Evolutionary conservation across 2,113 vertebrate genomes (phyloP), one percentile per base, ranked within the genome.

Genomic region (Dicrurus megarhynchus): DNA sequence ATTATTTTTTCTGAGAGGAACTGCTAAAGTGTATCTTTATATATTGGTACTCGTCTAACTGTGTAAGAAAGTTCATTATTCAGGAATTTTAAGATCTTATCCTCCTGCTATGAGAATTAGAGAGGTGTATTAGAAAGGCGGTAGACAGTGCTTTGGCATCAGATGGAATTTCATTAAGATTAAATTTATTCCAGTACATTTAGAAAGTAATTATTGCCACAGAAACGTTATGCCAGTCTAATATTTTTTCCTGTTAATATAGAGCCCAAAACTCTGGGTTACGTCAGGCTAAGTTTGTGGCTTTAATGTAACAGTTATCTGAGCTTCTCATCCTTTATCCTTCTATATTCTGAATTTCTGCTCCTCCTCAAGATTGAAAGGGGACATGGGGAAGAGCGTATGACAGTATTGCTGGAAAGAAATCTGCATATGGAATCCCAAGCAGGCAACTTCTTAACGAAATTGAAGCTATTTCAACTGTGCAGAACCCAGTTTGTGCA

Each of bases 171-270:
- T 96, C 86, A 81, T 95, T 46, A 84, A 81, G 68, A 84, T 84
- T 55, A 77, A 77, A 70, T 90, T 95, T 65, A 93, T 86, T 95
- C 59, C 64, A 90, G 69, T 74, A 60, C 56, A 60, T 92, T 89
- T 89, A 88, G 85, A 77, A 95, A 90, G 95, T 84, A 95, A 92
- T 95, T 92, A 95, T 86, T 92, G 76, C 39, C 50, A 81, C 56
- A 74, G 83, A 81, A 84, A 59, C 42, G 5, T 74, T 92, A 70
- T 57, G 37, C 67, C 55, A 70, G 23, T 84, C 73, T 90, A 53
- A 91, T 93, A 74, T 76, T 85, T 88, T 85, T 86, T 46, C 39
- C 47, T 39, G 35, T 70, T 95, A 84, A 84, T 80, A 65, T 33
- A 74, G 68, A 94, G 47, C 56, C 56, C 47, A 28, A 56, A 92